Evolutionary conservation across 2,797 vertebrate genomes (phyloP).

Genomic region (Melanotaenia boesemani): DNA sequence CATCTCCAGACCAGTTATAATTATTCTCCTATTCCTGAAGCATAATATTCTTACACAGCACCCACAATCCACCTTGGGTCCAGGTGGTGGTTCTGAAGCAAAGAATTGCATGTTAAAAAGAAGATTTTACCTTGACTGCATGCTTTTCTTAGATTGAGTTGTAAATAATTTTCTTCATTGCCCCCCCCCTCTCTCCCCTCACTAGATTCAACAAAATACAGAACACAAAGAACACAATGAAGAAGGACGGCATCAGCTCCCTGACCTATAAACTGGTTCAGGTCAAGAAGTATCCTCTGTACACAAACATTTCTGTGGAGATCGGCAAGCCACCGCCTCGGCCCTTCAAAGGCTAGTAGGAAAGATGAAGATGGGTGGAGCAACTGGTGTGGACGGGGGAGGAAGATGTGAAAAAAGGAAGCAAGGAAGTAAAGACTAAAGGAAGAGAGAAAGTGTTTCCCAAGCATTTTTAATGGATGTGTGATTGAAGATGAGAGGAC

Average conservation of each 20-base stretch:
- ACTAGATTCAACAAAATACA: conserved; percentile 97
- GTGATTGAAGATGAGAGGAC: conserved; percentile 14
- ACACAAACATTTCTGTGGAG: conserved; percentile 98
- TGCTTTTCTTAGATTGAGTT: neutral
- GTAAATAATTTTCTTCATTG: conserved; percentile 6
- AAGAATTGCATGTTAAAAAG: neutral
- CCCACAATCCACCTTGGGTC: no score
- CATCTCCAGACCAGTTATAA: neutral
- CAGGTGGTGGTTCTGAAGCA: no score
- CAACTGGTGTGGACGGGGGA: neutral
- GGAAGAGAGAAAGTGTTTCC: conserved; percentile 14
- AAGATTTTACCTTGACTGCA: neutral
- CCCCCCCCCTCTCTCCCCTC: conserved; percentile 19
- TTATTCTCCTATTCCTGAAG: conserved; percentile 6
- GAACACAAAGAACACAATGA: conserved; percentile 99
- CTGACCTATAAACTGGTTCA: conserved; percentile 93
- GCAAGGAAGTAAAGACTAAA: conserved; percentile 2
- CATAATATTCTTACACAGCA: no score
- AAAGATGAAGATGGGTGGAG: conserved; percentile 10
- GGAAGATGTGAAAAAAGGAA: conserved; percentile 6
- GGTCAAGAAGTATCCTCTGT: conserved; percentile 90
- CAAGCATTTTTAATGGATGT: conserved; percentile 28
- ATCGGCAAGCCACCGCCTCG: conserved; percentile 93
- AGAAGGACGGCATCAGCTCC: conserved; percentile 95
- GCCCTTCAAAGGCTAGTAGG: conserved; percentile 88